Evolutionary conservation across 2,113 vertebrate species (phyloP).

Genomic region (Aptenodytes patagonicus): DNA sequence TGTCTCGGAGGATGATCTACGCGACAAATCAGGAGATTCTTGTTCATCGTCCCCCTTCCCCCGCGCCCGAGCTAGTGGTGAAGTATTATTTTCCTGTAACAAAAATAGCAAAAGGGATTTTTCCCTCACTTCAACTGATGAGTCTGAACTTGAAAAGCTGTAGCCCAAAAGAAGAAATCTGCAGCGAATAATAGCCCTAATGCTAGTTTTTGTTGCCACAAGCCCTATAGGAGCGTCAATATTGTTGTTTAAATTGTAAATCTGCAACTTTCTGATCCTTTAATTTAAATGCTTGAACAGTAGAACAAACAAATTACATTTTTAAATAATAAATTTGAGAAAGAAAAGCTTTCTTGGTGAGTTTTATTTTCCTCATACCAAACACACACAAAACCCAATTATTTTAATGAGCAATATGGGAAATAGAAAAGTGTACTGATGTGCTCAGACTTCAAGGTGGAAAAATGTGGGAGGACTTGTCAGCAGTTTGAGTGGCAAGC

Average conservation of each 20-base stretch:
- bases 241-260: slow-evolving; percentile 6
- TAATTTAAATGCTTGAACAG: background rate
- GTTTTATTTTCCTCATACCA: slow-evolving; percentile 1
- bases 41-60: background rate
- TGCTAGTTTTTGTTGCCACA: background rate
- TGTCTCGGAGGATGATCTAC: background rate
- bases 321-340: slow-evolving; percentile 9
- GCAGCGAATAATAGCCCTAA: background rate
- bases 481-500: slow-evolving; percentile 18
- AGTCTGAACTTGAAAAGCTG: slow-evolving; percentile 40
- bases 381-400: background rate
- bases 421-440: background rate
- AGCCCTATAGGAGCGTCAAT: background rate
- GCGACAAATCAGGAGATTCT: slow-evolving; percentile 16
- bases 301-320: background rate
- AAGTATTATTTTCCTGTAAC: slow-evolving; percentile 56
- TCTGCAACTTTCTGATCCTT: background rate
- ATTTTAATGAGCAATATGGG: slow-evolving; percentile 36
- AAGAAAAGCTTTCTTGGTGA: background rate
- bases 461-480: slow-evolving; percentile 38
- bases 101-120: slow-evolving; percentile 58
- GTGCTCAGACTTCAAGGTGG: slow-evolving; percentile 21
- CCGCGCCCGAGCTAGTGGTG: background rate
- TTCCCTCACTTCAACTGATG: slow-evolving; percentile 4
- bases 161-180: background rate